These are phyloP conservation scores for Pantala flavescens DNA, from an alignment of 1,140 invertebrate species.

Conservation along the genomic window DNA sequence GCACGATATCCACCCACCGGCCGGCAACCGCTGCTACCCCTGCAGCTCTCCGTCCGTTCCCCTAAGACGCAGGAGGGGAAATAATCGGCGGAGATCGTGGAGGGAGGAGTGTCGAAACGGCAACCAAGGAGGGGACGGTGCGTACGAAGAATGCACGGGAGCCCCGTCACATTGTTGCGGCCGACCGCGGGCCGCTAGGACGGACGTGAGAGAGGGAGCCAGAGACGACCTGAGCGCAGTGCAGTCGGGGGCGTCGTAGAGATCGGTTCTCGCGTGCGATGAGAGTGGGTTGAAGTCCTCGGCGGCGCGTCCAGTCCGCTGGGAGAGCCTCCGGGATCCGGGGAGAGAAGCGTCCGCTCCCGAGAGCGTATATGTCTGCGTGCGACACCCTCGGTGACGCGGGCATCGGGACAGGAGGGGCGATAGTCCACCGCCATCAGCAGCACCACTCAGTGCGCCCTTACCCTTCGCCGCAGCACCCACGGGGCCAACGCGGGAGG, in stretches of 20 bases:
- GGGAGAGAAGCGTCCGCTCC: neutral
- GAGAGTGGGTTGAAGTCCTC: neutral
- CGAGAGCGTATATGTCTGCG: neutral
- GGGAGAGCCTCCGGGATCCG: neutral
- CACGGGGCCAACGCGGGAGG: neutral
- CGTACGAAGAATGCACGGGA: conserved; percentile 7
- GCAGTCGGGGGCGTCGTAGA: neutral
- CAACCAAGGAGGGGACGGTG: neutral
- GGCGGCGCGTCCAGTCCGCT: neutral
- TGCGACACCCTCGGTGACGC: neutral
- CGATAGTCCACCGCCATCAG: neutral
- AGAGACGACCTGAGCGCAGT: neutral
- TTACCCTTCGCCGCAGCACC: neutral
- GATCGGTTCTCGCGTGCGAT: neutral
- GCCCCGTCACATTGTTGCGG: neutral
- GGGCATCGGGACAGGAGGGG: neutral
- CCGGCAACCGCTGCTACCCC: neutral
- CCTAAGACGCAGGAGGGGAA: neutral
- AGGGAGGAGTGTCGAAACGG: neutral
- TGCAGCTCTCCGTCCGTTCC: neutral
- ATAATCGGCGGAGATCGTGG: neutral
- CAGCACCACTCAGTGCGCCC: neutral
- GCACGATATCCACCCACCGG: conserved; percentile 6
- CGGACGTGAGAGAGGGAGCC: neutral
- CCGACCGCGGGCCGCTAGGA: neutral